A percentile compares a stretch with the other conserved stretches of the same genome.
phyloP scores from a whole-genome alignment of 2,113 vertebrate genomes.

The Otolemur garnettii region DNA sequence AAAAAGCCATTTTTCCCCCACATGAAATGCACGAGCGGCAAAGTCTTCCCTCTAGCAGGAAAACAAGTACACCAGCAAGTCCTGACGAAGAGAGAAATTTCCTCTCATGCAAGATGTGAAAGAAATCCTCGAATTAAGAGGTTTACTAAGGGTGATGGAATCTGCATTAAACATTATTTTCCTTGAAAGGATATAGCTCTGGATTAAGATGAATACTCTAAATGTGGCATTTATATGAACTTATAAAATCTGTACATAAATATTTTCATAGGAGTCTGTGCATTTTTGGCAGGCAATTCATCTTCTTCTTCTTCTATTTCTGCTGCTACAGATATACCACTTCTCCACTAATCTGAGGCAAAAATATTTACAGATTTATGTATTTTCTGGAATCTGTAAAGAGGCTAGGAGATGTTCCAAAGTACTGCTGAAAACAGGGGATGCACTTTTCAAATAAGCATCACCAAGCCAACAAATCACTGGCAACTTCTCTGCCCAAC shows the following conservation, averaged over 20 bases:
- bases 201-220: conserved; percentile 52
- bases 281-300: background rate
- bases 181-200: conserved; percentile 22
- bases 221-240: conserved; percentile 22
- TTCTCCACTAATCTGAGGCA: background rate
- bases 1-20: background rate
- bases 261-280: background rate
- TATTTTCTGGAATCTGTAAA: background rate
- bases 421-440: background rate
- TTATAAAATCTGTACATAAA: conserved; percentile 42
- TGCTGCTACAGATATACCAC: background rate
- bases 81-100: background rate
- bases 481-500: background rate
- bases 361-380: background rate
- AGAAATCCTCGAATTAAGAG: conserved; percentile 43
- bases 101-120: background rate
- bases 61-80: background rate
- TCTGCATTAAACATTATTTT: conserved; percentile 65
- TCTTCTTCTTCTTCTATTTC: conserved; percentile 46
- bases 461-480: background rate
- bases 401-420: background rate
- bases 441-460: background rate
- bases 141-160: conserved; percentile 24
- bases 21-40: background rate
- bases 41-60: background rate